phyloP scores from a whole-genome alignment of 2,797 vertebrate genomes.

The Oryzias dopingdopingensis region DNA sequence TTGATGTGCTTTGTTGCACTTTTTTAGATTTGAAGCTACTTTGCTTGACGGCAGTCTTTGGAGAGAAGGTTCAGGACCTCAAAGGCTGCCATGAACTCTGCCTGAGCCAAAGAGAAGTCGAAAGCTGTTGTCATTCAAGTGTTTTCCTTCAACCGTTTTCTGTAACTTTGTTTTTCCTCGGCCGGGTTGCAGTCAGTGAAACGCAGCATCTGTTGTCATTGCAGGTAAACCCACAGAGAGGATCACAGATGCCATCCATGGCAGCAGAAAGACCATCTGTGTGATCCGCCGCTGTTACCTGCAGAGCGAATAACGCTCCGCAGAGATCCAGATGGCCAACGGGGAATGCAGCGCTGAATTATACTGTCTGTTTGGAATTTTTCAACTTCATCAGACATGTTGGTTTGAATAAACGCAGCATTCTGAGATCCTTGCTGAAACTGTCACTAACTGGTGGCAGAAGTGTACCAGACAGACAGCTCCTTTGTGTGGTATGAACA shows the following conservation, averaged over 20 bases:
- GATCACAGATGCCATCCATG: conserved; percentile 71
- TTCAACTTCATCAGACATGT: neutral
- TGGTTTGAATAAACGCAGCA: neutral
- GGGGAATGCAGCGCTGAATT: conserved; percentile 4
- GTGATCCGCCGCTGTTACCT: conserved; percentile 65
- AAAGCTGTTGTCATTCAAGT: neutral
- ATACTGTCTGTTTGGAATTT: neutral
- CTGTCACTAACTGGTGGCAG: neutral
- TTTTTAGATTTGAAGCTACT: neutral
- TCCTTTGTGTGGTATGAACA: neutral
- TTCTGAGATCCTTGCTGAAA: neutral
- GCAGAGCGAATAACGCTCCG: conserved; percentile 70
- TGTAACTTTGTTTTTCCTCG: too few relatives aligned
- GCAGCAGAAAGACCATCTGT: conserved; percentile 73
- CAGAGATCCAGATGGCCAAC: conserved; percentile 71
- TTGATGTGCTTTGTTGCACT: neutral
- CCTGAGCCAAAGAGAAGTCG: neutral
- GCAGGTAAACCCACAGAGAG: conserved; percentile 68
- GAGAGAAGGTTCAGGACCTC: neutral
- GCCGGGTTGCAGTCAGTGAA: neutral
- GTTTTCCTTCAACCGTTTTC: neutral
- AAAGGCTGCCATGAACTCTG: neutral
- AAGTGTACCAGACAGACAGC: neutral
- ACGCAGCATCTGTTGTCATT: neutral
- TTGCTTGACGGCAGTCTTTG: neutral